Evolutionary conservation across 2,797 vertebrate species (phyloP), one percentile per base, ranked within the genome.

Genomic region (Naso thynnoides): DNA sequence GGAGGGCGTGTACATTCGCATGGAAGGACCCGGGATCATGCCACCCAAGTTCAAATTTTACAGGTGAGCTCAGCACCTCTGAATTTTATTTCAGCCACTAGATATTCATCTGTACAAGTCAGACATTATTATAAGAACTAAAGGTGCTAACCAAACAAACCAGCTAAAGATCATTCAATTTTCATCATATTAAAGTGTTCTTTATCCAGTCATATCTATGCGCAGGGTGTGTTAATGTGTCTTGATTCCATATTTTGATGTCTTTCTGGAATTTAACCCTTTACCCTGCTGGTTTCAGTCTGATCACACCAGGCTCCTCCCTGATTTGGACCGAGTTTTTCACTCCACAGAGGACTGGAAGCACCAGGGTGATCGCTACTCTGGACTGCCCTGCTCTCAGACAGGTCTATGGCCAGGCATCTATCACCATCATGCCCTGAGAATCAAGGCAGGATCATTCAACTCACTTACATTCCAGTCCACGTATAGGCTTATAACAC

Each of bases 21-120:
- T 99, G 33, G 97, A 98, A 70, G 97, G 97, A 50, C 94, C 97
- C 0, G 96, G 96, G 0, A 8, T 97, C 72, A 92, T 95, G 82
- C 75, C 39, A 36, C 91, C 95, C 1, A 92, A 76, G 85, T 77
- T 44, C 53, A 96, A 95, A 76, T 86, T 92, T 61, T 98, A 96
- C 92, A 94, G 93, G 98, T 99, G 91, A 86, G 73, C 52, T 65
- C 15, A 45, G 45, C 7, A 19, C 11, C n/a, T n/a, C n/a, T n/a
- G n/a, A n/a, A n/a, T n/a, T n/a, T n/a, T n/a, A n/a, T n/a, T n/a
- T n/a, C n/a, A n/a, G n/a, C n/a, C n/a, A n/a, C n/a, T n/a, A n/a
- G n/a, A n/a, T n/a, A n/a, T n/a, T n/a, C n/a, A n/a, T n/a, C n/a
- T n/a, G n/a, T n/a, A n/a, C n/a, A n/a, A n/a, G n/a, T n/a, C n/a